phyloP scores from a whole-genome alignment of 2,888 invertebrate genomes.

The Epsilonema sp. region DNA sequence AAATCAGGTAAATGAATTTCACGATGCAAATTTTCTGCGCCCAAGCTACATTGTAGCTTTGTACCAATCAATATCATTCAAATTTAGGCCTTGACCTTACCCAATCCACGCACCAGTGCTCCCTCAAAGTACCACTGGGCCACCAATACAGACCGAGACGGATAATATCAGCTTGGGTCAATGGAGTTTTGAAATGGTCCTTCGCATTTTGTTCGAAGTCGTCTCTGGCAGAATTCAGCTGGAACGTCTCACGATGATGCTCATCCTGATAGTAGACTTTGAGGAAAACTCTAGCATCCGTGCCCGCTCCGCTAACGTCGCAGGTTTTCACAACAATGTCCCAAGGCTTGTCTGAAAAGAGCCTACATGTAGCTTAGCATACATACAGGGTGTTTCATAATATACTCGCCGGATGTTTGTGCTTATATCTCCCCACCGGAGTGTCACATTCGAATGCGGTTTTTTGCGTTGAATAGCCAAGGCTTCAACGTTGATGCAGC shows the following conservation, averaged over 20 bases:
- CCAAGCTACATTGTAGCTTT: too few relatives aligned
- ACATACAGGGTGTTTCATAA: too few relatives aligned
- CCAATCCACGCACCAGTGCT: conserved; percentile 17
- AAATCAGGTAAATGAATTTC: not conserved
- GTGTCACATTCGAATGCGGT: too few relatives aligned
- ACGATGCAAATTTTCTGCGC: too few relatives aligned
- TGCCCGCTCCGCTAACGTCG: conserved; percentile 15
- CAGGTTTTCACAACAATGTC: conserved; percentile 19
- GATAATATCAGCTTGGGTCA: conserved; percentile 17
- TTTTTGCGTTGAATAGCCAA: too few relatives aligned
- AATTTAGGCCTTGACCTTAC: conserved; percentile 10
- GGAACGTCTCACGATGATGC: conserved; percentile 15
- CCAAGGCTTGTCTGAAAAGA: conserved; percentile 11
- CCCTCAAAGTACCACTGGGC: conserved; percentile 16
- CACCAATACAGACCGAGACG: conserved; percentile 19
- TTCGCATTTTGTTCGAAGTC: conserved; percentile 17
- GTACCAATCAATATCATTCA: too few relatives aligned
- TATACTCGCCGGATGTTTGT: too few relatives aligned
- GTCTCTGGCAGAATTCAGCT: conserved; percentile 14
- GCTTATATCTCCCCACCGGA: too few relatives aligned
- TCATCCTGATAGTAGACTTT: conserved; percentile 17
- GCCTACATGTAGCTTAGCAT: too few relatives aligned
- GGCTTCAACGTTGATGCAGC: too few relatives aligned
- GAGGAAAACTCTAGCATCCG: conserved; percentile 17
- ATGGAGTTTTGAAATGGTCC: conserved; percentile 17